Evolutionary conservation across 2,797 vertebrate species (phyloP).

Genomic region (Xerus rutilus): DNA sequence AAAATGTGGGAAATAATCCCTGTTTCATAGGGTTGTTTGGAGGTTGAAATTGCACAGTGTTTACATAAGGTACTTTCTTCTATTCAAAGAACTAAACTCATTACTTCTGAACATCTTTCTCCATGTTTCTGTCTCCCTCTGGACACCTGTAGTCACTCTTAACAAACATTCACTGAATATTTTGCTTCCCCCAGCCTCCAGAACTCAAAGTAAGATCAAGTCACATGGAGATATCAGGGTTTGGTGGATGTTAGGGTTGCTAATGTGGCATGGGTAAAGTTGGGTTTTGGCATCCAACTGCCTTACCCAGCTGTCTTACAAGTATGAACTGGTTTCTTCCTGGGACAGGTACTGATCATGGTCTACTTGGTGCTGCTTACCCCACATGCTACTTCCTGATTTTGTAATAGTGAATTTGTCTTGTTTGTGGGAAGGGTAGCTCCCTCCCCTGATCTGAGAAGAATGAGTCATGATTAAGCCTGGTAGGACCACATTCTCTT

Average conservation of each 20-base stretch:
- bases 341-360: neutral
- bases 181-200: neutral
- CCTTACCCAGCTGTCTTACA: neutral
- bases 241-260: neutral
- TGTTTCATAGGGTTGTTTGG: neutral
- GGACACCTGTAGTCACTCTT: neutral
- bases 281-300: neutral
- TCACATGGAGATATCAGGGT: neutral
- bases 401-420: neutral
- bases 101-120: neutral
- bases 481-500: neutral
- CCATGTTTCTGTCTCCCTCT: neutral
- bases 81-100: neutral
- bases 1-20: neutral
- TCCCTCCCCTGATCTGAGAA: neutral
- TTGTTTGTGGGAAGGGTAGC: neutral
- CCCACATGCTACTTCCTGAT: neutral
- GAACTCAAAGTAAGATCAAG: neutral
- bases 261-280: neutral
- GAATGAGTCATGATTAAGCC: neutral
- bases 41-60: neutral
- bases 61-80: neutral
- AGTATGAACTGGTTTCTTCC: neutral
- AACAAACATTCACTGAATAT: neutral
- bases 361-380: neutral